A percentile compares a stretch with the other conserved stretches of the same genome.
Evolutionary conservation across 2,888 invertebrate species (phyloP).

Genomic region (Phengaris arion): DNA sequence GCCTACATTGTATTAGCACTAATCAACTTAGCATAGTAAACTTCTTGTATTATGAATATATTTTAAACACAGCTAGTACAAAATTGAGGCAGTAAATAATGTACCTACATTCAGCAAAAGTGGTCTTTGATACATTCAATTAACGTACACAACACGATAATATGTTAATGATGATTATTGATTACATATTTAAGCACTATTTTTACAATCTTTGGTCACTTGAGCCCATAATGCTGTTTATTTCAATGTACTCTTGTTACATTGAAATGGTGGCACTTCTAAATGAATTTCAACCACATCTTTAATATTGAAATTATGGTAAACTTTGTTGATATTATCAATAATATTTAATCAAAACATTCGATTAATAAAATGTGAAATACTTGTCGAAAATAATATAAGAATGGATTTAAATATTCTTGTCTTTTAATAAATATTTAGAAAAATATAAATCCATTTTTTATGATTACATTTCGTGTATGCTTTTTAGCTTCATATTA

Average conservation of each 20-base stretch:
- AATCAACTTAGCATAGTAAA: not conserved
- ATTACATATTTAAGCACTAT: constrained; percentile 10
- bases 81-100: constrained; percentile 1
- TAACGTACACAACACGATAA: constrained; percentile 7
- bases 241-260: too few relatives aligned
- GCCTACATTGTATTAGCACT: not conserved
- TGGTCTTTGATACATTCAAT: not conserved
- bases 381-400: not conserved
- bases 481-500: not conserved
- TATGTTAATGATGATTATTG: not conserved
- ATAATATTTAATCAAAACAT: too few relatives aligned
- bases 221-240: constrained; percentile 16
- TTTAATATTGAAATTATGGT: too few relatives aligned
- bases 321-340: too few relatives aligned
- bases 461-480: not conserved
- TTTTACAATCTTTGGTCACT: constrained; percentile 28
- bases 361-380: too few relatives aligned
- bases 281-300: not conserved
- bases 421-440: not conserved
- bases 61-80: not conserved
- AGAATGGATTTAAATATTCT: not conserved
- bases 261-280: not conserved
- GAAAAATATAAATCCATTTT: not conserved
- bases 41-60: not conserved
- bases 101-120: constrained; percentile 6